Base-by-base conservation (phyloP, 2,888 invertebrate genomes). In the Junonia oenone region DNA sequence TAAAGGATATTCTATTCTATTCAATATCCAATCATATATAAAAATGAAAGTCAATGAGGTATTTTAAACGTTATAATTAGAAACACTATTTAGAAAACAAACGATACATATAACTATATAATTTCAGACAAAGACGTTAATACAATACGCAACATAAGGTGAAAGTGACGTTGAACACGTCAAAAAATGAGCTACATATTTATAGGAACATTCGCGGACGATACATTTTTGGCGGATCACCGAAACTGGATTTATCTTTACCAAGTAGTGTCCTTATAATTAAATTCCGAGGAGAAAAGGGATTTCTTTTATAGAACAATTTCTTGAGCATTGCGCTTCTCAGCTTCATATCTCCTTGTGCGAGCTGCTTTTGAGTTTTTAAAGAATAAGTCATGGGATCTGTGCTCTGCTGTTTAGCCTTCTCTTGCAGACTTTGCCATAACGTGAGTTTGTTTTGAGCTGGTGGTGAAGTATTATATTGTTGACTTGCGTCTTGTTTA, bases 231-330 rank as follows among this genome's bases (percentile, higher is more conserved):
- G 75, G 73, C 2, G 84, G 71, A 1, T 78, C 71, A 8, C 79
- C 83, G 56, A 62, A 83, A 63, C 78, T 81, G 5, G 83, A 73
- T 59, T 71, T 76, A 58, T 87, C 84, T 63, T 75, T 85, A 1
- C 84, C 86, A 43, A 89, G 65, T 38, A 89, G 59, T 4, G 88
- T 83, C 58, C 67, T 77, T 17, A 88, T 61, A 14, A 88, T 73
- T 27, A 84, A 64, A 56, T 89, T 88, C 31, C 75, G 69, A 0
- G 84, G 78, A 6, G 87, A 85, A 53, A 89, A 87, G 1, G 88
- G 89, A 67, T 88, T 89, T 37, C 71, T 75, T 64, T 85, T 88
- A 46, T 79, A 58, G 61, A 89, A 84, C 54, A 89, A 51, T 58
- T 84, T 88, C 49, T 80, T 82, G 0, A 89, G 35, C 76, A 88